A percentile compares a stretch with the other conserved stretches of the same genome.
phyloP scores from a whole-genome alignment of 2,113 vertebrate genomes.

The Salvelinus alpinus region DNA sequence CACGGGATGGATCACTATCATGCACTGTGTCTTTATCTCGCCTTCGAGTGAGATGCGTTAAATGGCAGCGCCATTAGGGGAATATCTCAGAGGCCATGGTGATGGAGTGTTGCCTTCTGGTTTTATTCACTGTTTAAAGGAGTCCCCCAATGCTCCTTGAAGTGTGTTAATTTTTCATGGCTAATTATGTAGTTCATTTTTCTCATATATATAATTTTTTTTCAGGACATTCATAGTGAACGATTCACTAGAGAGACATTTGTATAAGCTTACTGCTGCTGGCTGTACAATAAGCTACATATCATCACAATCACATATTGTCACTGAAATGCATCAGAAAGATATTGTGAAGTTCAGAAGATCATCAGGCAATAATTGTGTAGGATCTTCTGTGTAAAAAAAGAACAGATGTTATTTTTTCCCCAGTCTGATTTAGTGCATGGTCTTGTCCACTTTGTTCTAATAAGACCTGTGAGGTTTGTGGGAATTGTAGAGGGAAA shows the following conservation, averaged over 20 bases:
- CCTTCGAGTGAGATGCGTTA: slow-evolving; percentile 8
- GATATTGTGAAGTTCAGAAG: too few species aligned
- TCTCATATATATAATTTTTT: neutral
- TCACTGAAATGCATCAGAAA: neutral
- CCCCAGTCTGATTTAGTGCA: too few species aligned
- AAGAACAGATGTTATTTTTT: too few species aligned
- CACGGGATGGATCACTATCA: slow-evolving; percentile 18
- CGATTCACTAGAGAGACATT: neutral
- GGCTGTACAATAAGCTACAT: neutral
- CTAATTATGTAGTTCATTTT: neutral
- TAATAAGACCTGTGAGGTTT: neutral
- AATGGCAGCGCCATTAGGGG: slow-evolving; percentile 11
- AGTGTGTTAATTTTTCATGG: neutral
- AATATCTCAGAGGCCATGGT: slow-evolving; percentile 14
- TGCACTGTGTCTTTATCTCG: slow-evolving; percentile 16
- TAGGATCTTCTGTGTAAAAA: too few species aligned
- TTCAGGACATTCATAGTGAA: neutral
- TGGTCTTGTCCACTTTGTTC: too few species aligned
- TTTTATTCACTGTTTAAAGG: neutral
- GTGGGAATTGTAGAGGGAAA: too few species aligned
- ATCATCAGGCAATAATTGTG: neutral
- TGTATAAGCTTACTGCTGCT: neutral
- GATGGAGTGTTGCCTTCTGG: slow-evolving; percentile 1
- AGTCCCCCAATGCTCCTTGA: neutral
- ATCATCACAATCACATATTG: neutral